These are phyloP conservation scores for Forbesichthys agassizii DNA, from an alignment of 2,113 vertebrate genomes.

Conservation along the genomic window DNA sequence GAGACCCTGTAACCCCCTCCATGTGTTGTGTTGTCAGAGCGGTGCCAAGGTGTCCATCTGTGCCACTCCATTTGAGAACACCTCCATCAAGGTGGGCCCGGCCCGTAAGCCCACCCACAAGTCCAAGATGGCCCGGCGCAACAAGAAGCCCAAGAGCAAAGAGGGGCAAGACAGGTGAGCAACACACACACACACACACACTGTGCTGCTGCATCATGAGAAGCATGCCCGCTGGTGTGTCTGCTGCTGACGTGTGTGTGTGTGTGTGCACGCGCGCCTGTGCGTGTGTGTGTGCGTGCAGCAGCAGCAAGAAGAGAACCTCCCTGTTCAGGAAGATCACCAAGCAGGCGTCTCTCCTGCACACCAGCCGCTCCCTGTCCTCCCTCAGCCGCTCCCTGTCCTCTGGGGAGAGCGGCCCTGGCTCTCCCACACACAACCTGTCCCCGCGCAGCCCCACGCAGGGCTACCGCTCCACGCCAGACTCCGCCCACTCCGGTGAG, in stretches of 20 bases:
- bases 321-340: slow-evolving; percentile 95
- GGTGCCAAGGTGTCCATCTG: slow-evolving; percentile 94
- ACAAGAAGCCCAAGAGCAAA: slow-evolving; percentile 88
- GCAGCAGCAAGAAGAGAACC: slow-evolving; percentile 88
- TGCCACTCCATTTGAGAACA: slow-evolving; percentile 95
- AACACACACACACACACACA: no score
- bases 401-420: slow-evolving; percentile 93
- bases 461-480: slow-evolving; percentile 87
- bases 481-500: slow-evolving; percentile 89
- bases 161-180: slow-evolving; percentile 92
- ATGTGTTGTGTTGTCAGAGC: slow-evolving; percentile 75
- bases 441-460: slow-evolving; percentile 94
- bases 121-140: slow-evolving; percentile 95
- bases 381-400: slow-evolving; percentile 95
- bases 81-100: slow-evolving; percentile 94
- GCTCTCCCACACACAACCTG: slow-evolving; percentile 92
- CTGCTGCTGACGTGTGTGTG: neutral
- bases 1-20: neutral
- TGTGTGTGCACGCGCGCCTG: no score
- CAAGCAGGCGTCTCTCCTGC: slow-evolving; percentile 90
- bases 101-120: slow-evolving; percentile 89
- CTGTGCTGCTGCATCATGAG: no score
- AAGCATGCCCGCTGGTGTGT: no score
- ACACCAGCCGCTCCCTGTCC: slow-evolving; percentile 93
- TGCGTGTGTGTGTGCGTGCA: neutral